phyloP scores from a whole-genome alignment of 2,888 invertebrate genomes.

The Synanthedon andrenaeformis region DNA sequence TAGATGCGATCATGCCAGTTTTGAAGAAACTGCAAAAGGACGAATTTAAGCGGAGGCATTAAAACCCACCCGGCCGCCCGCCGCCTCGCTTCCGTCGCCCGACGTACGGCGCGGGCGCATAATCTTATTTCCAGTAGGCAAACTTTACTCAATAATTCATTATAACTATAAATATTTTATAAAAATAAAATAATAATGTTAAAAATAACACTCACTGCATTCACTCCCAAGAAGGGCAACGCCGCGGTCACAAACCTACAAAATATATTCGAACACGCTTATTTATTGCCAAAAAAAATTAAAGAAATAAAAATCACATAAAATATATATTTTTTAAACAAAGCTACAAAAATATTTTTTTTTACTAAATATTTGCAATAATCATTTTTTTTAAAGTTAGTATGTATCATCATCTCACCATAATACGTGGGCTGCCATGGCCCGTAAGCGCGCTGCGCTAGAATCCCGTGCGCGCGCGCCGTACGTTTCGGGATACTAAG shows the following conservation, averaged over 20 bases:
- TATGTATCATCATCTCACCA: slow-evolving; percentile 35
- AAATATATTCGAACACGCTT: slow-evolving; percentile 12
- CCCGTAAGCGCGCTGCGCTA: slow-evolving; percentile 61
- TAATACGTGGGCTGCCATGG: slow-evolving; percentile 64
- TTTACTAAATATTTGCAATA: background rate
- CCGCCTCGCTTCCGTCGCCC: slow-evolving; percentile 27
- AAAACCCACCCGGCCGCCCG: slow-evolving; percentile 23
- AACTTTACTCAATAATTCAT: too few species aligned
- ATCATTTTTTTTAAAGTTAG: background rate
- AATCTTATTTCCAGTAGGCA: slow-evolving; percentile 10
- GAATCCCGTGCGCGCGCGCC: slow-evolving; percentile 67
- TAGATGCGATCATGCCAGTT: slow-evolving; percentile 10
- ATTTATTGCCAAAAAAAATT: slow-evolving; percentile 1
- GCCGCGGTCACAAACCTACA: slow-evolving; percentile 55
- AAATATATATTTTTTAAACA: background rate
- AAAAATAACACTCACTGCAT: slow-evolving; percentile 35
- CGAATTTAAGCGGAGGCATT: slow-evolving; percentile 43
- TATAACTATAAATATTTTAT: background rate
- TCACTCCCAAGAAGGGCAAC: slow-evolving; percentile 43
- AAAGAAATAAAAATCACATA: background rate
- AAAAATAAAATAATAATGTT: background rate
- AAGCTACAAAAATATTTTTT: background rate
- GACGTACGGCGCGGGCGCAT: slow-evolving; percentile 3
- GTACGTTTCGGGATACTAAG: slow-evolving; percentile 67
- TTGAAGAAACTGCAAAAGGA: slow-evolving; percentile 59